phyloP scores from a whole-genome alignment of 1,140 invertebrate genomes.

The Archivesica marissinica region DNA sequence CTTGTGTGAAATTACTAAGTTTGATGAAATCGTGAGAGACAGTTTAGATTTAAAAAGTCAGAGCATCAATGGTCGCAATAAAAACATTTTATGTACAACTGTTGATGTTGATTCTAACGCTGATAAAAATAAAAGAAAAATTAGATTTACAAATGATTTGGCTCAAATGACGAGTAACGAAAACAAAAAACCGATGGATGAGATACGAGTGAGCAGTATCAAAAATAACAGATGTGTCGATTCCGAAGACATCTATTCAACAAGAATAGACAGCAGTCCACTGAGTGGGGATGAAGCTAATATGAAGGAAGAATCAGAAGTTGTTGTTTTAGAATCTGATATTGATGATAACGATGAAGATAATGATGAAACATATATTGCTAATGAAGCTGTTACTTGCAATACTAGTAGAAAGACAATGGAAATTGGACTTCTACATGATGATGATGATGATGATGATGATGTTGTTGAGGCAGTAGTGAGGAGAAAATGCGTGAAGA shows the following conservation, averaged over 20 bases:
- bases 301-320: neutral
- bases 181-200: neutral
- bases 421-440: neutral
- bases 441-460: conserved; percentile 56
- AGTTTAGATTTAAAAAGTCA: neutral
- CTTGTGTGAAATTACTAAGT: conserved; percentile 31
- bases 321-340: neutral
- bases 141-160: too few species aligned
- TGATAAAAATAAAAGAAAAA: too few species aligned
- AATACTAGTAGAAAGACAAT: neutral
- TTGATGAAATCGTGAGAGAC: conserved; percentile 37
- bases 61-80: too few species aligned
- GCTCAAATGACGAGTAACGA: neutral
- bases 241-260: conserved; percentile 19
- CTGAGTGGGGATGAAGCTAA: neutral
- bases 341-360: neutral
- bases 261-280: conserved; percentile 38
- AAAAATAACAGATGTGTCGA: neutral
- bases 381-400: neutral
- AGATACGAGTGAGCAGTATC: too few species aligned
- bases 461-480: conserved; percentile 52
- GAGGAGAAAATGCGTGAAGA: conserved; percentile 23
- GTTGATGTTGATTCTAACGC: too few species aligned
- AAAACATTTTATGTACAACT: too few species aligned
- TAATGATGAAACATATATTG: neutral